These are phyloP conservation scores for Troilus luridus DNA, from an alignment of 2,888 invertebrate species.

Conservation along the genomic window DNA sequence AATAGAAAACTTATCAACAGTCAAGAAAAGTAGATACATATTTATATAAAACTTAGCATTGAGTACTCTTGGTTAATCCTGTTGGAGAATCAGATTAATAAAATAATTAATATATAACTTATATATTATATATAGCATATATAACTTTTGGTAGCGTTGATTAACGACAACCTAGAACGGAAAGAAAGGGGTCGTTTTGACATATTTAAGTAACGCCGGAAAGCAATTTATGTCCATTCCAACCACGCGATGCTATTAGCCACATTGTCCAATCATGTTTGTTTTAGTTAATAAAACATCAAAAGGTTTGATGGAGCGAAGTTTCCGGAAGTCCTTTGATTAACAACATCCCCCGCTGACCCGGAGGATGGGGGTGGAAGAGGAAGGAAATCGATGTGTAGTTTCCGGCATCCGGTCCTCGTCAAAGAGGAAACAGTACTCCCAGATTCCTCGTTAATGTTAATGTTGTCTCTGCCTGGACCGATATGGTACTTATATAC, in stretches of 20 bases:
- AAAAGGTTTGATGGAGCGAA: constrained; percentile 26
- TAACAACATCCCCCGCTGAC: neutral
- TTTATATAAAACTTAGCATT: too few relatives aligned
- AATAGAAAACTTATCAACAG: too few relatives aligned
- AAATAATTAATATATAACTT: too few relatives aligned
- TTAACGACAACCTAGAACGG: neutral
- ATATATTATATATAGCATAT: too few relatives aligned
- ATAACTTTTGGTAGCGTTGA: neutral
- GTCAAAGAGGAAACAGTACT: constrained; percentile 14
- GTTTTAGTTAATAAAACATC: constrained; percentile 33
- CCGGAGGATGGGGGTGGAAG: neutral
- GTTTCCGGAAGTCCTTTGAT: constrained; percentile 42
- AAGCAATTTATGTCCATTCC: neutral
- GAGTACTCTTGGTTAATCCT: neutral
- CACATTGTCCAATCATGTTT: neutral
- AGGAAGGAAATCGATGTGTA: constrained; percentile 44
- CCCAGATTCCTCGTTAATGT: neutral
- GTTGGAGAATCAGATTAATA: neutral
- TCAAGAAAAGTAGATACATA: too few relatives aligned
- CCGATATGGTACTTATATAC: neutral
- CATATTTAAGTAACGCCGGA: neutral
- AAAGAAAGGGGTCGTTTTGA: neutral
- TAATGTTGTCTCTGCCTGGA: neutral
- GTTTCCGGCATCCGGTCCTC: constrained; percentile 36
- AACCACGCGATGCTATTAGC: neutral